Base-by-base conservation (phyloP, 2,113 vertebrate species). In the Myodes glareolus region DNA sequence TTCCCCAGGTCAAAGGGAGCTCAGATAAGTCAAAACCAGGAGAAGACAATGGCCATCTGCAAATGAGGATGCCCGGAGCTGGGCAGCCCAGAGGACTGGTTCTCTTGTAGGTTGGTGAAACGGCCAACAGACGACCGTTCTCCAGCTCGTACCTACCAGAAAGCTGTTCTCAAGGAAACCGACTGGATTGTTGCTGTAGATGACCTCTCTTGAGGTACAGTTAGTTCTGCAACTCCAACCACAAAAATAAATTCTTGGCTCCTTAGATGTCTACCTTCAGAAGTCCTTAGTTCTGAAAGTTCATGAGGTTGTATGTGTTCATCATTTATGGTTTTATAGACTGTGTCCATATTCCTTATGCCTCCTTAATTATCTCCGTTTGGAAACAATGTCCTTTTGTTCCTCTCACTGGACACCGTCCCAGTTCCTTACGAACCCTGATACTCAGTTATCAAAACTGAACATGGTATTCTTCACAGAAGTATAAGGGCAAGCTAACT, bases 331-430 rank as follows among this genome's bases (percentile, higher is more conserved):
- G 68, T 82, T 93, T 95, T 88, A 92, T 36, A 86, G 78, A 45
- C 36, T 45, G 36, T 90, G 76, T 36, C 78, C 45, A 76, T 33
- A 25, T 47, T 78, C 39, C 47, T 68, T 77, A 39, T 29, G 8
- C 33, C 72, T 77, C 90, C 72, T 68, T 94, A 82, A 92, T 87
- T 78, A 92, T 95, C 67, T 89, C 42, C 39, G 72, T 76, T 92
- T 85, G 61, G 70, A 92, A 88, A 94, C 61, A 93, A 77, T 39
- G 16, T 55, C 70, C 13, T 6, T 84, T 82, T 88, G 10, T 88
- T 50, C 47, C 6, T 87, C 5, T 87, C 5, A 5, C 42, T 87
- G 36, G 47, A 63, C 45, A 75, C 50, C 75, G 52, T 0, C 73
- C n/a, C 68, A 94, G 70, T 12, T 96, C 70, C 65, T 87, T 75